These are phyloP conservation scores for Carettochelys insculpta DNA, from an alignment of 2,113 vertebrate species.

Conservation along the genomic window DNA sequence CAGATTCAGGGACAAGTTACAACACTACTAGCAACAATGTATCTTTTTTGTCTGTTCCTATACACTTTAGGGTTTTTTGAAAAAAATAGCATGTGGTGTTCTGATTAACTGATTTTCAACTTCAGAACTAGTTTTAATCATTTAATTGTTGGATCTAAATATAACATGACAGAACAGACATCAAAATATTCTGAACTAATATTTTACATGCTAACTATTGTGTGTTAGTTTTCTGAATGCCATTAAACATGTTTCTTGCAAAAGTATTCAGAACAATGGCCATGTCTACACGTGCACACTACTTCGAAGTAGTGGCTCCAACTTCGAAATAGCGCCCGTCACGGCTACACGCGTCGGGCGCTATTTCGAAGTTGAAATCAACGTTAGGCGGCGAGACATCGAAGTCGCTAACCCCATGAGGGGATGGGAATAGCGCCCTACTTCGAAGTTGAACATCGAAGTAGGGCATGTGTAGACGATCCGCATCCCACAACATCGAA, in stretches of 20 bases:
- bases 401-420: too few species aligned
- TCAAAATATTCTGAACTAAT: not conserved
- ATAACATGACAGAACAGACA: not conserved
- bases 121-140: not conserved
- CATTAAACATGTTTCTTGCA: not conserved
- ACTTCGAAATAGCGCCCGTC: too few species aligned
- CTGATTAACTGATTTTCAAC: not conserved
- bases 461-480: too few species aligned
- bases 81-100: not conserved
- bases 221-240: not conserved
- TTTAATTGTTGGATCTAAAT: not conserved
- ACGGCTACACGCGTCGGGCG: too few species aligned
- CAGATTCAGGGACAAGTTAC: not conserved
- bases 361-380: too few species aligned
- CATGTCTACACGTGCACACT: too few species aligned
- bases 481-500: too few species aligned
- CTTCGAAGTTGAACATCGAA: too few species aligned
- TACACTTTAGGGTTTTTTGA: not conserved
- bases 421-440: too few species aligned
- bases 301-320: too few species aligned
- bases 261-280: not conserved
- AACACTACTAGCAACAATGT: not conserved
- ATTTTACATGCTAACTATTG: not conserved
- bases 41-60: not conserved
- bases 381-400: too few species aligned